Conservation (phyloP, 2,888 invertebrate species). For the Branchellion lobata region DNA sequence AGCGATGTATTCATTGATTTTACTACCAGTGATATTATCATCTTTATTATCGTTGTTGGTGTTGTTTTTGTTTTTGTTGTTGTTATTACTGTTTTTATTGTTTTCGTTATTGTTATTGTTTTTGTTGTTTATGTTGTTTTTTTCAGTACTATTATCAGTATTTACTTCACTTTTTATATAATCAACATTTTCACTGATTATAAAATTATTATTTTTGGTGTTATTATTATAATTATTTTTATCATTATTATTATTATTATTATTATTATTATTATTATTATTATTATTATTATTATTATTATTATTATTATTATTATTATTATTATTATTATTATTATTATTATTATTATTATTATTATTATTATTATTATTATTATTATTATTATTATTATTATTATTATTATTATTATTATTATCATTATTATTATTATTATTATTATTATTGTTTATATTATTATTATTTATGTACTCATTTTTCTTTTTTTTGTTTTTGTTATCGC, state of each 20-base stretch:
- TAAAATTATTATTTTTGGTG: neutral
- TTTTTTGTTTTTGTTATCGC: too few relatives aligned
- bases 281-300: neutral
- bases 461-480: too few relatives aligned
- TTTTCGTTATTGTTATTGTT: neutral
- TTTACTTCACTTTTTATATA: too few relatives aligned
- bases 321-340: neutral
- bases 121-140: conserved; percentile 4
- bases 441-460: too few relatives aligned
- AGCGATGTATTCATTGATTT: neutral
- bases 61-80: conserved; percentile 12
- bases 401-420: too few relatives aligned
- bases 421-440: too few relatives aligned
- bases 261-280: neutral
- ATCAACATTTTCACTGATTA: too few relatives aligned
- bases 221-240: neutral
- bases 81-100: neutral
- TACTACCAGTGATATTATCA: too few relatives aligned
- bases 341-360: conserved; percentile 6
- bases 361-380: neutral
- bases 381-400: too few relatives aligned
- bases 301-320: neutral
- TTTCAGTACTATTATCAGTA: neutral
- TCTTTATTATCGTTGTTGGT: neutral
- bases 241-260: neutral